Evolutionary conservation across 2,888 invertebrate species (phyloP), one percentile per base, ranked within the genome.

Genomic region (Drosophila buzzatii): DNA sequence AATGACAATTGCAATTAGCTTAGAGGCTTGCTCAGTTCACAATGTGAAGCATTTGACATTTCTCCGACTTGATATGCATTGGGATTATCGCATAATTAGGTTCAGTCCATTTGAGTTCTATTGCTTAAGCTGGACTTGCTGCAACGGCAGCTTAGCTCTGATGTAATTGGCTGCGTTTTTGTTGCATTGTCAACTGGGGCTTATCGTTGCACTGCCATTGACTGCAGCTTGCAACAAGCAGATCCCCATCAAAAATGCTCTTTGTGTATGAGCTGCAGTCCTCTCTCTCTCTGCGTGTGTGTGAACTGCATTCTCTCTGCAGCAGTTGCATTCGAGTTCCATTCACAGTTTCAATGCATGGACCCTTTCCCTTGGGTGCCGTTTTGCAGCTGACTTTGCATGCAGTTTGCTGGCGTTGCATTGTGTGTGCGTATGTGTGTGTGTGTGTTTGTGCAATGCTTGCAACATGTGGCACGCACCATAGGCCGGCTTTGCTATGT

Each of bases 391-490:
- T 64, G 75, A 69, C 60, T 61, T 41, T 75, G 79, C 69, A 73
- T 59, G 79, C 74, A 76, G 64, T 61, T 77, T 69, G 63, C 44
- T 62, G 59, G 16, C 58, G 63, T 41, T 79, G 79, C 73, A 73
- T 56, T 79, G 68, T 60, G 64, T 52, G 39, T 59, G 51, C 59
- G 73, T 5, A 2, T 20, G 16, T 69, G 61, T 64, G 16, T 69
- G 61, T 64, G 63, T 61, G 58, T 62, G 68, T 58, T 23, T 76
- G 63, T 61, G 64, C 41, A 61, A 37, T 49, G 82, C 62, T 67
- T 85, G 88, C 81, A 88, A 86, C 89, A 85, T 89, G 90, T 88
- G 79, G 90, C 83, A 89, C 88, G 90, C 88, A 89, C 77, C 81
- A 77, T 85, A 86, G 81, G 69, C 84, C 83, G 84, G 83, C 73